Evolutionary conservation across 2,888 invertebrate species (phyloP), one percentile per base, ranked within the genome.

Genomic region (Phalera bucephala): DNA sequence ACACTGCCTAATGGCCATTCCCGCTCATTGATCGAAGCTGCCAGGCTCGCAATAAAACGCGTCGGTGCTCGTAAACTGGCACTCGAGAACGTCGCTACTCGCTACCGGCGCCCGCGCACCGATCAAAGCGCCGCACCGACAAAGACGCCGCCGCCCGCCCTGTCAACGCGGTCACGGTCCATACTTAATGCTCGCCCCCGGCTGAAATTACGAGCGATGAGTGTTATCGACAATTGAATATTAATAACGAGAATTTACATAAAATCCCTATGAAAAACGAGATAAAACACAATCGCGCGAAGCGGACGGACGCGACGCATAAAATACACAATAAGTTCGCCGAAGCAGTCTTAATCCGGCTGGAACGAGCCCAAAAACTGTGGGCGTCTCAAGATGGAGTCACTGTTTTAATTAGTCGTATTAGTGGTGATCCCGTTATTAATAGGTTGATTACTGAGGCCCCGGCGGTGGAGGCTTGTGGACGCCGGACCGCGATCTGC

Each of bases 351-450:
- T 65, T 85, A 81, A 88, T 83, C 82, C 73, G 50, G 57, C 80
- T 87, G 88, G 89, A 87, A 74, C 74, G 77, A 77, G 65, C 85
- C 89, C 87, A 88, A 89, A 89, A 87, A 86, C 86, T 86, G 84
- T 69, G 80, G 61, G 76, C 72, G 81, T 85, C 86, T 87, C 76
- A 83, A 87, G 86, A 82, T 61, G 69, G 66, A 81, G 81, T 77
- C 81, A 72, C 80, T 77, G 67, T 84, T 88, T 87, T 89, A 89
- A 88, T 88, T 88, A 81, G 83, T 72, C 73, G 88, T 61, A 86
- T 89, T 88, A 87, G 70, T 69, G 72, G 68, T 80, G 73, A 89
- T 75, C 89, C 73, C 76, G 75, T 78, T 88, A 89, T 88, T 86
- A 89, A 89, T 89, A 84, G 88, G 84, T 82, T 82, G 88, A 86